Percentiles rank a stretch among this genome's conserved stretches.
These are phyloP conservation scores for Caenorhabditis sp. DNA, from an alignment of 2,888 invertebrate genomes.

Conservation along the genomic window DNA sequence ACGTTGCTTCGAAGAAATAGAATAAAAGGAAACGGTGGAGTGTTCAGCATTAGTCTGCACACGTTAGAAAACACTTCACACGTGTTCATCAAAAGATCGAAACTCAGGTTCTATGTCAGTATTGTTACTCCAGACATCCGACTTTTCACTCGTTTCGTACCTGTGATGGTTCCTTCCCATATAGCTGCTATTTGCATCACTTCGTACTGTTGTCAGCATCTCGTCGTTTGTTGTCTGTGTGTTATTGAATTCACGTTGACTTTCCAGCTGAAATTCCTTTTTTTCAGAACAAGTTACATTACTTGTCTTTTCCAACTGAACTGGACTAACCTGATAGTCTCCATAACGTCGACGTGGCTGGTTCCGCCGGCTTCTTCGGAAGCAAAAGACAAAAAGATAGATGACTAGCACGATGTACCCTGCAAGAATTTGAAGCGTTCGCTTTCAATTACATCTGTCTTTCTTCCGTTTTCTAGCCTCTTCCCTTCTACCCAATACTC, in stretches of 20 bases:
- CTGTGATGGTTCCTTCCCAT: slow-evolving; percentile 72
- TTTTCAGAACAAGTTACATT: too few relatives aligned
- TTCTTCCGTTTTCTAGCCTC: background rate
- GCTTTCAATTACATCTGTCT: background rate
- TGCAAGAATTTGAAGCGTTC: slow-evolving; percentile 38
- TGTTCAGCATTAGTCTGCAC: slow-evolving; percentile 41
- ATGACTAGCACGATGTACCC: slow-evolving; percentile 77
- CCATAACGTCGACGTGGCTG: slow-evolving; percentile 71
- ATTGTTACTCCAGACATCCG: background rate
- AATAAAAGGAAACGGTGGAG: slow-evolving; percentile 13
- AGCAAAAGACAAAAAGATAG: slow-evolving; percentile 73
- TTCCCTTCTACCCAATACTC: background rate
- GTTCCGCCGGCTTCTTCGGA: slow-evolving; percentile 73
- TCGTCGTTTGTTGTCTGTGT: slow-evolving; percentile 63
- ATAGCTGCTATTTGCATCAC: slow-evolving; percentile 64
- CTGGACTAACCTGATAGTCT: slow-evolving; percentile 75
- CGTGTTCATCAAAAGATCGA: slow-evolving; percentile 41
- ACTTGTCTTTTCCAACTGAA: background rate
- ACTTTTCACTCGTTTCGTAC: slow-evolving; percentile 25
- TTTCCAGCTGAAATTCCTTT: slow-evolving; percentile 70
- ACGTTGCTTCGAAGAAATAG: background rate
- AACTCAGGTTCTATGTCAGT: slow-evolving; percentile 15
- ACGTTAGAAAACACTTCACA: slow-evolving; percentile 56
- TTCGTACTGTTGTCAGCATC: slow-evolving; percentile 63
- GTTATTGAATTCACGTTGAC: slow-evolving; percentile 65